Base-by-base conservation (phyloP, 1,140 invertebrate species). In the Akabosia matsudoensis region DNA sequence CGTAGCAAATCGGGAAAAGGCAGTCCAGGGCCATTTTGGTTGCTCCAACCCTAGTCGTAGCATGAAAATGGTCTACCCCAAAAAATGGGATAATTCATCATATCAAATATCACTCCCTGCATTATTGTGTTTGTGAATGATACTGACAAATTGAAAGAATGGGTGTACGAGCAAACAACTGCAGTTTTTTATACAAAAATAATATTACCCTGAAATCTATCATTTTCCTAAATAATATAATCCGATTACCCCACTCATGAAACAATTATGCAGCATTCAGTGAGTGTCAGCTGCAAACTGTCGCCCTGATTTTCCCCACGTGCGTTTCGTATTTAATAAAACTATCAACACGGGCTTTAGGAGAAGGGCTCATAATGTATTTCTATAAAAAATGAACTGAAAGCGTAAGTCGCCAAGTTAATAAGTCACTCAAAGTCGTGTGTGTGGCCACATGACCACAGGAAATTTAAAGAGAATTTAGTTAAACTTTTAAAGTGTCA, bases 91-190 rank as follows among this genome's bases (percentile, higher is more conserved):
- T 16, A 67, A 67, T 67, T 67, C 61, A 67, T 67, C 61, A 67
- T 67, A 28, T 67, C 61, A 67, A 67, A 67, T 67, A 67, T 67
- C 61, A 67, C 61, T 67, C 61, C 61, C 28, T 67, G 26, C n/a
- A n/a, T 30, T 31, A 7, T 7, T 67, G 28, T 30, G 10, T 31
- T n/a, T n/a, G n/a, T n/a, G n/a, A n/a, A n/a, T n/a, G n/a, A n/a
- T 67, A 67, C 31, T 67, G 61, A 67, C 61, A 67, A 67, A 67
- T 67, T 67, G 61, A 67, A 67, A 67, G 61, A 30, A n/a, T n/a
- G n/a, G n/a, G n/a, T n/a, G n/a, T n/a, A n/a, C n/a, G 61, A 67
- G 10, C 61, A 67, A 7, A 67, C 24, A 67, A 28, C 16, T 7
- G 22, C 14, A 61, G 54, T 45, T 10, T 45, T 18, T 18, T 45